Evolutionary conservation across 2,888 invertebrate genomes (phyloP), one percentile per base, ranked within the genome.

Genomic region (Campaea margaritaria): DNA sequence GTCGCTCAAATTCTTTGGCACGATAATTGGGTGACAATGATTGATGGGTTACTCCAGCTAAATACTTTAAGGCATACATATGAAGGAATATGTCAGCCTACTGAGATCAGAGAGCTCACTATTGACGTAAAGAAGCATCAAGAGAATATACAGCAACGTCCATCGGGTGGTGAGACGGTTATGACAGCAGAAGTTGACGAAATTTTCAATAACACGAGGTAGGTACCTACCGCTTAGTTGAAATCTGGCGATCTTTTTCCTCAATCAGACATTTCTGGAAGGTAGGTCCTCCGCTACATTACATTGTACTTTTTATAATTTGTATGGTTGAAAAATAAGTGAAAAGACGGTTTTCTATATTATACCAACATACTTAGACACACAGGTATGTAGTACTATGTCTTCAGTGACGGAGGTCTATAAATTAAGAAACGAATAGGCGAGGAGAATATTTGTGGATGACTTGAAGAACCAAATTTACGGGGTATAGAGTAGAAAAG

Each of bases 21-120:
- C 15, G 93, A 94, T 52, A 96, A 96, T 79, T 98, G 97, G 97
- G 94, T 96, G 0, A 94, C 96, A 2, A 95, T 96, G 70, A 91
- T 98, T 72, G 97, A 98, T 81, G 95, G 95, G 0, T 94, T 98
- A 93, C 83, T 98, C 12, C 98, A 98, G 85, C 93, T 96, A 58
- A 93, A 94, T 50, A 91, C 95, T n/a, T 75, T 96, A n/a, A 93
- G 93, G 28, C 87, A 93, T 45, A 87, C 93, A 12, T 88, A 94
- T 0, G 93, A 95, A 49, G 91, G 93, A 0, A 86, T 96, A 0
- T 89, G 94, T 45, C 87, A 96, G 13, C 96, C 96, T 0, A 94
- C 94, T 0, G 72, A 70, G 4, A 78, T 87, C 1, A 74, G 75
- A 45, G 73, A 64, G 14, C 66, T 87, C 0, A 47, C 50, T 14